These are phyloP conservation scores for Dasypus novemcinctus DNA, from an alignment of 2,113 vertebrate species.

Conservation along the genomic window DNA sequence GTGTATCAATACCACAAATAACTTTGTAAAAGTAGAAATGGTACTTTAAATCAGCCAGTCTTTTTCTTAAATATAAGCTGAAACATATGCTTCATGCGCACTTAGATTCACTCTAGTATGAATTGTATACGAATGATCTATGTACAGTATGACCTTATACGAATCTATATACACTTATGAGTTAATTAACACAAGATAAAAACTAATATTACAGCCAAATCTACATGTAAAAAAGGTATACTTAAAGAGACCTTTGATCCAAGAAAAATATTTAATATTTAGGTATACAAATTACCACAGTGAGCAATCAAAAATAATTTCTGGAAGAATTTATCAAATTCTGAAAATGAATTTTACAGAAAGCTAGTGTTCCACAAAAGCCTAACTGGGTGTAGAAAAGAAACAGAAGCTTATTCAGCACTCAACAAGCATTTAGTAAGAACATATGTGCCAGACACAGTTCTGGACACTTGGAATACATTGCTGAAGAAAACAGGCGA, in stretches of 20 bases:
- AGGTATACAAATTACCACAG: background rate
- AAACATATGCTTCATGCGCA: background rate
- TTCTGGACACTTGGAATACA: background rate
- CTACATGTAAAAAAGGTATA: background rate
- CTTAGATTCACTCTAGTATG: background rate
- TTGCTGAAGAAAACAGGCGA: conserved; percentile 36
- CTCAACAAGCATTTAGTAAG: conserved; percentile 10
- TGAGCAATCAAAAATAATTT: conserved; percentile 30
- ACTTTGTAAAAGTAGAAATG: conserved; percentile 1
- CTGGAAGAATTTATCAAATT: conserved; percentile 13
- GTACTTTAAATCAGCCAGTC: background rate
- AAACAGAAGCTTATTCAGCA: background rate
- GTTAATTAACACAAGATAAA: conserved; percentile 15
- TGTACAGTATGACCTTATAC: background rate
- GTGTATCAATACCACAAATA: conserved; percentile 3
- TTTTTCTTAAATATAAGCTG: conserved; percentile 39
- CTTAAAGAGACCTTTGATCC: conserved; percentile 38
- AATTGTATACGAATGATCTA: too few species aligned
- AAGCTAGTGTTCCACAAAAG: background rate
- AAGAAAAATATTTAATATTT: background rate
- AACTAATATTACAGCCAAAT: background rate
- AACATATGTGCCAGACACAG: background rate
- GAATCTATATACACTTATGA: background rate
- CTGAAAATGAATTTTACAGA: background rate
- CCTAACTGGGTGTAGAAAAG: background rate